phyloP scores from a whole-genome alignment of 92 coral and sea anemone species.

The Phenganax marumi region DNA sequence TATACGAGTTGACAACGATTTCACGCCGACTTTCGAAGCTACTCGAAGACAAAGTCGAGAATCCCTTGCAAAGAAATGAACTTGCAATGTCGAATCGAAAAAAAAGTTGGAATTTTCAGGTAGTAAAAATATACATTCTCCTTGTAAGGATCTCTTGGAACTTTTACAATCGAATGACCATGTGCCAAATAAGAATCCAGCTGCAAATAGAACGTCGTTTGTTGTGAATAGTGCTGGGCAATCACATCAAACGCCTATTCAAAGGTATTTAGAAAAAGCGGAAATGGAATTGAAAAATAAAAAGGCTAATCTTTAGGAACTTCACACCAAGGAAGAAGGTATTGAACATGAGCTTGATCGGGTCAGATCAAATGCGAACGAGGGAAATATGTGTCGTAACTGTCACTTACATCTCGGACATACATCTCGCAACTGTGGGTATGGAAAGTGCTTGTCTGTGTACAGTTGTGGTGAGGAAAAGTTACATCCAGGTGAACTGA shows the following conservation, averaged over 20 bases:
- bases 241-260: slow-evolving; percentile 11
- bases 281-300: slow-evolving; percentile 37
- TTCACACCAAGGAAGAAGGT: slow-evolving; percentile 29
- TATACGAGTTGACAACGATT: slow-evolving; percentile 10
- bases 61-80: not conserved
- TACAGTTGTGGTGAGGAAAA: slow-evolving; percentile 56
- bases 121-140: too few relatives aligned
- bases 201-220: too few relatives aligned
- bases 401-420: slow-evolving; percentile 59
- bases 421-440: slow-evolving; percentile 38
- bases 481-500: slow-evolving; percentile 52
- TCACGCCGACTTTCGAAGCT: not conserved
- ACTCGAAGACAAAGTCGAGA: not conserved
- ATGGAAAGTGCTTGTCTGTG: slow-evolving; percentile 47
- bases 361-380: slow-evolving; percentile 45
- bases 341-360: slow-evolving; percentile 7
- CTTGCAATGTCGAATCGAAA: too few relatives aligned
- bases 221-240: too few relatives aligned
- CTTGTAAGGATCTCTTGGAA: too few relatives aligned
- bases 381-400: slow-evolving; percentile 64
- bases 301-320: slow-evolving; percentile 34
- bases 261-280: slow-evolving; percentile 40
- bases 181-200: too few relatives aligned
- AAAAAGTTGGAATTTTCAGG: too few relatives aligned
- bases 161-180: too few relatives aligned